Evolutionary conservation across 2,797 vertebrate species (phyloP).

Genomic region (Pseudocheirus occidentalis): DNA sequence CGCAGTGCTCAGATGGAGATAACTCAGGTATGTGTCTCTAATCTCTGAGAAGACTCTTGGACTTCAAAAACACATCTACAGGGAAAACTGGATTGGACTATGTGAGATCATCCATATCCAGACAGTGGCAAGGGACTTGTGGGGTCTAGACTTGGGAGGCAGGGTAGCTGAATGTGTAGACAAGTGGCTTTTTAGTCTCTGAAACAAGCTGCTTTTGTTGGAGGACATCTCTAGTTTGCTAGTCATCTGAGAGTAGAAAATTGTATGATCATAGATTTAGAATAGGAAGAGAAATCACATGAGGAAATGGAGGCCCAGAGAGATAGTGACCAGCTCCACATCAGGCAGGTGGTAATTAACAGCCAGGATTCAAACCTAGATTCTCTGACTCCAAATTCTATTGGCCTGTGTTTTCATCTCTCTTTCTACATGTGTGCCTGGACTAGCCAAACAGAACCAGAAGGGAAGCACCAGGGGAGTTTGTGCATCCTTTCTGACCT

Average conservation of each 20-base stretch:
- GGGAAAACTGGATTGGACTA: background rate
- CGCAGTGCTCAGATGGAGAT: background rate
- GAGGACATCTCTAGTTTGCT: background rate
- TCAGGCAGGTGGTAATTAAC: background rate
- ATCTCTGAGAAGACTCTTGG: background rate
- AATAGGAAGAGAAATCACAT: background rate
- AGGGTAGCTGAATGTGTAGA: constrained; percentile 5
- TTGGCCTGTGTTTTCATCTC: background rate
- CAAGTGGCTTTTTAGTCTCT: background rate
- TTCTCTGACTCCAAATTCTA: background rate
- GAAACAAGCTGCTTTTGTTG: constrained; percentile 3
- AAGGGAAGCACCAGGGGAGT: background rate
- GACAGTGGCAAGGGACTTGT: background rate
- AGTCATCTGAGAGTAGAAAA: background rate
- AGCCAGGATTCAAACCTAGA: background rate
- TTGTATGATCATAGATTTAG: background rate
- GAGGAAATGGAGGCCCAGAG: background rate
- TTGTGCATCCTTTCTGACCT: constrained; percentile 85
- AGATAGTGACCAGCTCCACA: background rate
- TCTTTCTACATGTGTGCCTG: background rate
- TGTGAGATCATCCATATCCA: background rate
- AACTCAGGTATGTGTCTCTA: background rate
- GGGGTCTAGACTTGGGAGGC: background rate
- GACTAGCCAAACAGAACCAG: constrained; percentile 23
- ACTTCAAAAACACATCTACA: background rate